Conservation (phyloP, 1,140 invertebrate species). For the Mizuhopecten yessoensis region DNA sequence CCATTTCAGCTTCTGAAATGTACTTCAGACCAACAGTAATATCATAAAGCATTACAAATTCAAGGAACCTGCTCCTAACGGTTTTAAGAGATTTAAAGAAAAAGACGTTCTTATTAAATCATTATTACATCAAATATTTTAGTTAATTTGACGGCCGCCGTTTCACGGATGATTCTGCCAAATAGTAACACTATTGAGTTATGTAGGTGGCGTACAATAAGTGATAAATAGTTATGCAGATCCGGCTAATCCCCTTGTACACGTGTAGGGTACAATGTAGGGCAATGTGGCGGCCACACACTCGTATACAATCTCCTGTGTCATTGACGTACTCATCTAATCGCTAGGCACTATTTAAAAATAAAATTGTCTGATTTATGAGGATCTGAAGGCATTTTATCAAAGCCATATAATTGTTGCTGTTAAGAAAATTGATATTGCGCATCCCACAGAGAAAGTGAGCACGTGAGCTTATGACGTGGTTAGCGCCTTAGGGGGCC, state of each 20-base stretch:
- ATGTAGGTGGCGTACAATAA: background rate
- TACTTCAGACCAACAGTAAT: background rate
- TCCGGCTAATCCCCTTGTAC: background rate
- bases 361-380: constrained; percentile 3
- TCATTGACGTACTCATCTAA: background rate
- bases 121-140: background rate
- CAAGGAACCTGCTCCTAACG: no score
- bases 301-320: background rate
- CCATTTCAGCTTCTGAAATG: background rate
- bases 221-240: background rate
- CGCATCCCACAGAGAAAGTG: constrained; percentile 21
- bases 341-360: background rate
- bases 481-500: constrained; percentile 29
- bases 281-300: background rate
- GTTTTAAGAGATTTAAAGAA: no score
- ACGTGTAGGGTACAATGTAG: background rate
- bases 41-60: background rate
- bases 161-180: background rate
- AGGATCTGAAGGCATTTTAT: constrained; percentile 26
- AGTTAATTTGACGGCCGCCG: background rate
- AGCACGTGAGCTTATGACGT: constrained; percentile 31
- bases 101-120: background rate
- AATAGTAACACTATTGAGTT: background rate
- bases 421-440: constrained; percentile 36
- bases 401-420: constrained; percentile 38